phyloP scores from a whole-genome alignment of 2,888 invertebrate species.

The Epinotia bilunana region DNA sequence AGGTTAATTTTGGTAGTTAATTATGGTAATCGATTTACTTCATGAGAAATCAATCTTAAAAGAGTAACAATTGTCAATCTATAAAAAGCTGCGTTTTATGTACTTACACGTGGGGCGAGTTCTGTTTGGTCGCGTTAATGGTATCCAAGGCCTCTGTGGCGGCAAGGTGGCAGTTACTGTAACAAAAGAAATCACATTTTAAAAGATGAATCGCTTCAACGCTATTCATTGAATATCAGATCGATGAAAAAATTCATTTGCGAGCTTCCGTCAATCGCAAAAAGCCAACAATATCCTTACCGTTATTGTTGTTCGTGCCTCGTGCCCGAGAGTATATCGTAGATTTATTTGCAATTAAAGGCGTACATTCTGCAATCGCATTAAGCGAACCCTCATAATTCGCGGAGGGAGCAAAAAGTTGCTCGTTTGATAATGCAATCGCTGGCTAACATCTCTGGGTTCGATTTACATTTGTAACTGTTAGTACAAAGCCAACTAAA shows the following conservation, averaged over 20 bases:
- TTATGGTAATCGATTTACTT: too few species aligned
- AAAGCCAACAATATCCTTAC: slow-evolving; percentile 52
- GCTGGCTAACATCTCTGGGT: slow-evolving; percentile 50
- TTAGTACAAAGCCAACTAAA: slow-evolving; percentile 57
- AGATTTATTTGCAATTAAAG: slow-evolving; percentile 48
- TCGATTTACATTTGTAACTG: slow-evolving; percentile 53
- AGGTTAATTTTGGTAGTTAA: neutral
- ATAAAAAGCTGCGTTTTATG: neutral
- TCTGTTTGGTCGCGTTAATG: slow-evolving; percentile 94
- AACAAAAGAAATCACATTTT: slow-evolving; percentile 77
- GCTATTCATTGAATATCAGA: slow-evolving; percentile 44
- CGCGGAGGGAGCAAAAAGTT: slow-evolving; percentile 52
- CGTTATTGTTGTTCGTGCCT: slow-evolving; percentile 55
- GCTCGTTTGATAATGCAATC: slow-evolving; percentile 47
- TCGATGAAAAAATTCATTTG: slow-evolving; percentile 54
- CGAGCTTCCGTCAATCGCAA: slow-evolving; percentile 50
- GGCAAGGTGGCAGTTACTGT: slow-evolving; percentile 95
- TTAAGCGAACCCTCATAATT: slow-evolving; percentile 48
- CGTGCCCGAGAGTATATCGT: slow-evolving; percentile 47
- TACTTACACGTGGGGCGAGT: slow-evolving; percentile 95
- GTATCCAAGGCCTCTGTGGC: slow-evolving; percentile 98
- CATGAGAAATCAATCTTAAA: too few species aligned
- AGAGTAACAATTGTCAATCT: neutral
- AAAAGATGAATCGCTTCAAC: slow-evolving; percentile 34
- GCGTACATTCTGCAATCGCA: slow-evolving; percentile 45